phyloP scores from a whole-genome alignment of 2,888 invertebrate genomes.

The Saturnia japonica region DNA sequence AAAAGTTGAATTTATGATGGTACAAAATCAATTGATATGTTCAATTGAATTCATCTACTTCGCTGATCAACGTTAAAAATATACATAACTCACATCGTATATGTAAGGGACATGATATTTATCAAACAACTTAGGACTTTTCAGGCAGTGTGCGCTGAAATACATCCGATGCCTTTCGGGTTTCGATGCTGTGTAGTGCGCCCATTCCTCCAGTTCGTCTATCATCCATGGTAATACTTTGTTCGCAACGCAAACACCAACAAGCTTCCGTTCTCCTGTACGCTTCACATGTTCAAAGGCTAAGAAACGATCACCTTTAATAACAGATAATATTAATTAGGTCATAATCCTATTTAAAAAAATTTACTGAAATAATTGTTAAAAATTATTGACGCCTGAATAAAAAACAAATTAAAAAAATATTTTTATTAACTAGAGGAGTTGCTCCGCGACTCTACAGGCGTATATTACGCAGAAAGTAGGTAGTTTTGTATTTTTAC shows the following conservation, averaged over 20 bases:
- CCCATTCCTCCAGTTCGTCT: conserved; percentile 76
- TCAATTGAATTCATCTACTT: neutral
- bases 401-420: too few relatives aligned
- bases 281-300: conserved; percentile 58
- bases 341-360: too few relatives aligned
- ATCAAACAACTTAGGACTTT: conserved; percentile 69
- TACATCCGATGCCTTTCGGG: conserved; percentile 72
- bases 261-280: conserved; percentile 60
- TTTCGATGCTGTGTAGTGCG: conserved; percentile 60
- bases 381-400: too few relatives aligned
- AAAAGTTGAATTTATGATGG: too few relatives aligned
- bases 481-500: too few relatives aligned
- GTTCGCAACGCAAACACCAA: conserved; percentile 75
- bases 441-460: too few relatives aligned
- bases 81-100: conserved; percentile 69
- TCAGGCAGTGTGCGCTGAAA: conserved; percentile 76
- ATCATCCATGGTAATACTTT: conserved; percentile 77
- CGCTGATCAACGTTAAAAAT: neutral
- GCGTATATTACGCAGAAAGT: too few relatives aligned
- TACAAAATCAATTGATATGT: too few relatives aligned
- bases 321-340: neutral
- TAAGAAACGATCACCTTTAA: conserved; percentile 60
- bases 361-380: too few relatives aligned
- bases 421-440: too few relatives aligned
- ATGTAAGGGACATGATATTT: conserved; percentile 69